Evolutionary conservation across 2,113 vertebrate species (phyloP), one percentile per base, ranked within the genome.

Genomic region (Lampris megalopsis): DNA sequence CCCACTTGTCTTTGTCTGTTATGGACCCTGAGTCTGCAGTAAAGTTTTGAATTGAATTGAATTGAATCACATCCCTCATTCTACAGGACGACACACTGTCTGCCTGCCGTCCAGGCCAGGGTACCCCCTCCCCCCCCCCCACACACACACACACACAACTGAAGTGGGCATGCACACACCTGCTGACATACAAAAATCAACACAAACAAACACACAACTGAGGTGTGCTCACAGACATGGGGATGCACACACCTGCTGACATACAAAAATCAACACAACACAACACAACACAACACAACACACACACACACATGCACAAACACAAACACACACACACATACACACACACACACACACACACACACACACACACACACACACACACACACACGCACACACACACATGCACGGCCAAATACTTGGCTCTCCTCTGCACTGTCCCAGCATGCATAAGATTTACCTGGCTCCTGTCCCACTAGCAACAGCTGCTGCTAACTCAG

Each of bases 401-500:
- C 82, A 61, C 73, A 80, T 72, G 82, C 76, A 87, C 24, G 24
- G 24, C 81, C 80, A 77, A 80, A 78, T 36, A 63, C 68, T 79
- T 85, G 87, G 87, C 87, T 68, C 71, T 82, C 63, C 60, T 80
- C 71, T 71, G 77, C 72, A 56, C 79, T 57, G 68, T 73, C 83
- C 83, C 89, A 87, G 89, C 76, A 77, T 87, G 83, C 88, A 84
- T 58, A 69, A 76, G 85, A 77, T 73, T 85, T 74, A 88, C 77
- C 77, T 91, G 90, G 90, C 85, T 63, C 47, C 67, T 6, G 58
- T 81, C 90, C 88, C 85, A 77, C 65, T 48, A 83, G 79, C 83
- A 90, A 83, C 88, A 91, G 88, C 90, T 91, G 90, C 83, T 91
- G 90, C 83, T 81, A 66, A 74, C 80, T 71, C 66, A 78, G 77